Percentiles rank a stretch among this genome's conserved stretches.
phyloP scores from a whole-genome alignment of 2,113 vertebrate species.

The Melanocharis versteri region DNA sequence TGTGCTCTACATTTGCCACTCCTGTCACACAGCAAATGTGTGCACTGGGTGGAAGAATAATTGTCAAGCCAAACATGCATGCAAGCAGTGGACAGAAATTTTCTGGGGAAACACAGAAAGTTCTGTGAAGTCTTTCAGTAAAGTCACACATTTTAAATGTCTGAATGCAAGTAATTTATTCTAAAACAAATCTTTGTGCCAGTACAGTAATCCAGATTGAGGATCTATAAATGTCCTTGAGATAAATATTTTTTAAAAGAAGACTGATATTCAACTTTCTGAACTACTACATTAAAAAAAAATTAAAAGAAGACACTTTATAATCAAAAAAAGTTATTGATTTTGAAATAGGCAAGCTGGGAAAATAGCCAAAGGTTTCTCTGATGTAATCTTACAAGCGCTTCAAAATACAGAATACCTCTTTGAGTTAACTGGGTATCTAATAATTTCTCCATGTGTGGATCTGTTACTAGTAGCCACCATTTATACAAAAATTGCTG shows the following conservation, averaged over 20 bases:
- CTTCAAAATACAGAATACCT: neutral
- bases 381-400: neutral
- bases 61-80: neutral
- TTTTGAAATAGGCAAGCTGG: neutral
- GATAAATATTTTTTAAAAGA: slow-evolving; percentile 14
- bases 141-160: neutral
- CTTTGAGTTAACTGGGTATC: neutral
- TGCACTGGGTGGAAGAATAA: neutral
- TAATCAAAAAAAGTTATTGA: neutral
- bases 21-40: neutral
- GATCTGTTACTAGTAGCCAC: neutral
- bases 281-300: neutral
- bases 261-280: neutral
- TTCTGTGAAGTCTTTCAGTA: neutral
- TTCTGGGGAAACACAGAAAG: neutral
- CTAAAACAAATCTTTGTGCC: neutral
- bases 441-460: neutral
- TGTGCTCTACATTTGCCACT: neutral
- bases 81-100: neutral
- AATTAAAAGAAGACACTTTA: neutral
- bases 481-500: neutral
- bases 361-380: neutral
- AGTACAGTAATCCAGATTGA: neutral
- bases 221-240: slow-evolving; percentile 2
- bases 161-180: slow-evolving; percentile 24